Percentiles rank a stretch among this genome's conserved stretches.
These are phyloP conservation scores for Danionella dracula DNA, from an alignment of 2,797 vertebrate genomes.

Conservation along the genomic window DNA sequence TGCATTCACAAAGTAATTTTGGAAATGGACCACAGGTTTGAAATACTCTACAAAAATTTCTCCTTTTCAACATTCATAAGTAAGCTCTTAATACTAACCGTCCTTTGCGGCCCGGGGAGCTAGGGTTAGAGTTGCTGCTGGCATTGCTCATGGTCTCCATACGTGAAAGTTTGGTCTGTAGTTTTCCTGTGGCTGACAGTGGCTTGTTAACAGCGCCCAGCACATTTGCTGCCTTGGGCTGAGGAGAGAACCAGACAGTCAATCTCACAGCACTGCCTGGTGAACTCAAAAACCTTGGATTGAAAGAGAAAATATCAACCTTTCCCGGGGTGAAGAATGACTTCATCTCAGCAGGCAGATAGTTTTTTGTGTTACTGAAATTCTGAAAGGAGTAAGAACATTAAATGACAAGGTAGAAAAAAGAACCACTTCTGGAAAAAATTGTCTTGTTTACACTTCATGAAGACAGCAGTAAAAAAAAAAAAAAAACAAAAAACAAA, in stretches of 20 bases:
- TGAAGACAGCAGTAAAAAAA: too few species aligned
- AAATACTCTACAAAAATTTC: too few species aligned
- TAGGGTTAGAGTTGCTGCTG: conserved; percentile 91
- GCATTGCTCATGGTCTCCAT: conserved; percentile 98
- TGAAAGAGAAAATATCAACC: conserved; percentile 56
- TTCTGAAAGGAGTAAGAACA: conserved; percentile 69
- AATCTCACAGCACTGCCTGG: not conserved
- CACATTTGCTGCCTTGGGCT: conserved; percentile 97
- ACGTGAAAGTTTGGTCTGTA: conserved; percentile 91
- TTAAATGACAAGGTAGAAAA: not conserved
- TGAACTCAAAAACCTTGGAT: not conserved
- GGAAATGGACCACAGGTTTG: too few species aligned
- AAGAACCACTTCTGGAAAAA: not conserved
- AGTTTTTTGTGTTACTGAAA: conserved; percentile 98
- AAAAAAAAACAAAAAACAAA: not conserved
- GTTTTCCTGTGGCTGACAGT: conserved; percentile 91
- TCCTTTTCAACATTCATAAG: too few species aligned
- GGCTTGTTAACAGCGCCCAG: conserved; percentile 97
- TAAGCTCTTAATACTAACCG: conserved; percentile 63
- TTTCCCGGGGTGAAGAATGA: conserved; percentile 96
- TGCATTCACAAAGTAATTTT: too few species aligned
- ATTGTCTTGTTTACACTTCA: too few species aligned
- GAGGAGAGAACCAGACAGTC: not conserved
- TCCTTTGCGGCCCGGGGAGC: conserved; percentile 90
- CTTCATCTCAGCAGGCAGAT: conserved; percentile 96